These are phyloP conservation scores for Paramuricea clavata DNA, from an alignment of 92 coral and sea anemone genomes.

Conservation along the genomic window DNA sequence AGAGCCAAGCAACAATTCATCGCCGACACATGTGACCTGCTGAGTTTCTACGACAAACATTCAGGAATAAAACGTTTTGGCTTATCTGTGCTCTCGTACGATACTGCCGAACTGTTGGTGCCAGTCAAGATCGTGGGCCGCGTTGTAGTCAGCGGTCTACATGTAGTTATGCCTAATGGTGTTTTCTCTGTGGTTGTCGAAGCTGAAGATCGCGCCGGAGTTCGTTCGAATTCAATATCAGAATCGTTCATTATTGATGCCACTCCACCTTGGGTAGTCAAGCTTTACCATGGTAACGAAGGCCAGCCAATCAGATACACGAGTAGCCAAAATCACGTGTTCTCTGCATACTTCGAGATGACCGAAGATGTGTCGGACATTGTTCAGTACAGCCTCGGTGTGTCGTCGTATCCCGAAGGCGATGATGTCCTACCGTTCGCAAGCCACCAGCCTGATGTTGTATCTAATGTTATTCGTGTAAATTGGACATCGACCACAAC, in stretches of 20 bases:
- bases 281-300: conserved; percentile 77
- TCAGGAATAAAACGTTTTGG: conserved; percentile 84
- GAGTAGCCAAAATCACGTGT: conserved; percentile 47
- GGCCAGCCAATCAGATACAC: conserved; percentile 56
- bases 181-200: conserved; percentile 86
- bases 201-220: conserved; percentile 89
- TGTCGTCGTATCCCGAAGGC: conserved; percentile 88
- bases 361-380: conserved; percentile 85
- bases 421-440: conserved; percentile 77
- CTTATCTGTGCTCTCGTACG: conserved; percentile 80
- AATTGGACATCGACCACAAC: conserved; percentile 82
- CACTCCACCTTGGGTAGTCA: conserved; percentile 75
- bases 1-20: conserved; percentile 71
- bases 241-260: conserved; percentile 86
- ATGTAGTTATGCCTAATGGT: conserved; percentile 82
- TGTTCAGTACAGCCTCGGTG: conserved; percentile 78
- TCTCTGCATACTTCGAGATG: conserved; percentile 78
- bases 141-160: conserved; percentile 81
- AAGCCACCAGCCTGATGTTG: conserved; percentile 43
- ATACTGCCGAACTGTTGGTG: conserved; percentile 59
- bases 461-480: conserved; percentile 64
- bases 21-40: conserved; percentile 31
- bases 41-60: conserved; percentile 82
- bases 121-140: conserved; percentile 76
- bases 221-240: conserved; percentile 71